These are phyloP conservation scores for Eucidaris tribuloides DNA, from an alignment of 35 echinoderm and acorn worm genomes.

Conservation along the genomic window DNA sequence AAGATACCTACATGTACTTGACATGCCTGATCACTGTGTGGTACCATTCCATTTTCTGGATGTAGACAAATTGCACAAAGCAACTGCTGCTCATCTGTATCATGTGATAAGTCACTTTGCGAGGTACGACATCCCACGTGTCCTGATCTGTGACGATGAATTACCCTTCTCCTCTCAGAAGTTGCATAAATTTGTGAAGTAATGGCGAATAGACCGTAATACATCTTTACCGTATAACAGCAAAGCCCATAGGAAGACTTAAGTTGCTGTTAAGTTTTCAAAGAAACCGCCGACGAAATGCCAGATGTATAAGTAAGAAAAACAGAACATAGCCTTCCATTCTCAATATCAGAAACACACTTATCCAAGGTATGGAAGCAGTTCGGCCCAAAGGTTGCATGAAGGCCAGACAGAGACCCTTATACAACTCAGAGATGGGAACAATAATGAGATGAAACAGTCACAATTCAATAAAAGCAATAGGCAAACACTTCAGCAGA, in stretches of 20 bases:
- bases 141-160: conserved; percentile 47
- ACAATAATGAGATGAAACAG: too few relatives aligned
- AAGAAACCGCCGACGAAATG: conserved; percentile 13
- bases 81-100: neutral
- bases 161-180: conserved; percentile 9
- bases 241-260: conserved; percentile 23
- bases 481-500: too few relatives aligned
- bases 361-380: neutral
- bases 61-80: neutral
- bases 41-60: conserved; percentile 20
- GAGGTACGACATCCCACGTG: conserved; percentile 60
- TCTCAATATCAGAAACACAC: conserved; percentile 1
- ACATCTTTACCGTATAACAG: conserved; percentile 33
- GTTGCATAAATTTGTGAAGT: neutral
- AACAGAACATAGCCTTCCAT: neutral
- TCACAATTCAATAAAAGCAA: too few relatives aligned
- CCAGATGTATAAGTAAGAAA: neutral
- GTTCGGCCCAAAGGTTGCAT: conserved; percentile 10
- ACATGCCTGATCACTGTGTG: conserved; percentile 14
- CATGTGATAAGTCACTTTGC: conserved; percentile 42
- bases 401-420: neutral
- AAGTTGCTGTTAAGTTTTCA: conserved; percentile 16
- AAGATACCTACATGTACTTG: neutral
- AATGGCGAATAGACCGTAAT: neutral
- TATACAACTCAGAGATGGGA: too few relatives aligned